These are phyloP conservation scores for Drosophila biarmipes DNA, from an alignment of 1,140 invertebrate genomes.

Conservation along the genomic window DNA sequence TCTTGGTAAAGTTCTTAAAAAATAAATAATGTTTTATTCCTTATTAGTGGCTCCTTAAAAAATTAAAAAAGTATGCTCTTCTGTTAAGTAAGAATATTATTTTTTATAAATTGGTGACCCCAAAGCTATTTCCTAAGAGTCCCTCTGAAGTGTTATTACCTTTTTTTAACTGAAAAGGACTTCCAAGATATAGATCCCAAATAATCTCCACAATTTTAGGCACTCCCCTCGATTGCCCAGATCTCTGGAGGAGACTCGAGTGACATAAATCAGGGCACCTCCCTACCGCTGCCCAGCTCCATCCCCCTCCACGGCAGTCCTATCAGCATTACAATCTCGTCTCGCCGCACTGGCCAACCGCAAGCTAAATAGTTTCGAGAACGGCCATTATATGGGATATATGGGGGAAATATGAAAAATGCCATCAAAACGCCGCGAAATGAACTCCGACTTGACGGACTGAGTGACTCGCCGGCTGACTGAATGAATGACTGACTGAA, in stretches of 20 bases:
- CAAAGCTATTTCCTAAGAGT: too few species aligned
- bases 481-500: conserved; percentile 11
- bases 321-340: conserved; percentile 16
- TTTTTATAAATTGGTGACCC: too few species aligned
- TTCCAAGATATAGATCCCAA: too few species aligned
- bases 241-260: neutral
- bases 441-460: conserved; percentile 40
- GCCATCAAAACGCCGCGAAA: conserved; percentile 48
- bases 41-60: too few species aligned
- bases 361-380: conserved; percentile 54
- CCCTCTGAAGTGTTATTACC: too few species aligned
- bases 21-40: too few species aligned
- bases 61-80: too few species aligned
- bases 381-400: conserved; percentile 7
- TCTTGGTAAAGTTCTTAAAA: too few species aligned
- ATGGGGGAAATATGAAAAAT: conserved; percentile 57
- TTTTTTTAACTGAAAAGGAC: too few species aligned
- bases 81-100: too few species aligned
- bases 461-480: conserved; percentile 3
- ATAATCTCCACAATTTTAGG: neutral
- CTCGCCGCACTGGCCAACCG: conserved; percentile 3
- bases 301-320: conserved; percentile 1
- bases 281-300: conserved; percentile 1
- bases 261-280: conserved; percentile 33
- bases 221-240: neutral